Conservation (phyloP, 2,797 vertebrate species). For the Cyprinodon diabolis region DNA sequence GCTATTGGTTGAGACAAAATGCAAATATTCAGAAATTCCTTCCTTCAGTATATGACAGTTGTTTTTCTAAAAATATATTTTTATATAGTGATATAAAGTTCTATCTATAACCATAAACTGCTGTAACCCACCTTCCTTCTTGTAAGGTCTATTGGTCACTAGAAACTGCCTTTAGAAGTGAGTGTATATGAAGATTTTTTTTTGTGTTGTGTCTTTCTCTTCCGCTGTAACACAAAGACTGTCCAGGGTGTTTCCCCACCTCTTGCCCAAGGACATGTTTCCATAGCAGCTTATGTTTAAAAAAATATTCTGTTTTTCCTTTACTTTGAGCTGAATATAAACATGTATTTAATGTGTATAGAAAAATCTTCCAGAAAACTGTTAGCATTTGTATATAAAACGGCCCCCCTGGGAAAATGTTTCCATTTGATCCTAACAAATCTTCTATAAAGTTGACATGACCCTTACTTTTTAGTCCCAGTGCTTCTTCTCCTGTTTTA, state of each 20-base stretch:
- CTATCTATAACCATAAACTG: too few species aligned
- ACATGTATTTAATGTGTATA: not conserved
- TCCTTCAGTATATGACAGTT: too few species aligned
- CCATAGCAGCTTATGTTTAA: not conserved
- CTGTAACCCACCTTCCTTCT: not conserved
- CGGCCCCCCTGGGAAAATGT: not conserved
- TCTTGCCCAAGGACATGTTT: not conserved
- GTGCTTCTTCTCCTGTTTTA: not conserved
- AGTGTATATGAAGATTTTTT: not conserved
- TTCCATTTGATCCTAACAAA: not conserved
- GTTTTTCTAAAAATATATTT: too few species aligned
- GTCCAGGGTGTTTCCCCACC: not conserved
- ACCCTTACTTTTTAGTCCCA: constrained; percentile 3
- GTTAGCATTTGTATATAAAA: not conserved
- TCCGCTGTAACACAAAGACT: too few species aligned
- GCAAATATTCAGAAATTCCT: too few species aligned
- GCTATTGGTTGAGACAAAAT: too few species aligned
- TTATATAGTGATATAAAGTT: too few species aligned
- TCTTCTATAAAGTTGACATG: not conserved
- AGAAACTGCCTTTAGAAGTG: not conserved
- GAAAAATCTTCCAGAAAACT: not conserved
- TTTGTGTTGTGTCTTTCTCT: too few species aligned
- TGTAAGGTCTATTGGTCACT: not conserved
- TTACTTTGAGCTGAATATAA: not conserved
- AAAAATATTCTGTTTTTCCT: not conserved